Evolutionary conservation across 1,140 invertebrate genomes (phyloP).

Genomic region (Bathynomus jamesi): DNA sequence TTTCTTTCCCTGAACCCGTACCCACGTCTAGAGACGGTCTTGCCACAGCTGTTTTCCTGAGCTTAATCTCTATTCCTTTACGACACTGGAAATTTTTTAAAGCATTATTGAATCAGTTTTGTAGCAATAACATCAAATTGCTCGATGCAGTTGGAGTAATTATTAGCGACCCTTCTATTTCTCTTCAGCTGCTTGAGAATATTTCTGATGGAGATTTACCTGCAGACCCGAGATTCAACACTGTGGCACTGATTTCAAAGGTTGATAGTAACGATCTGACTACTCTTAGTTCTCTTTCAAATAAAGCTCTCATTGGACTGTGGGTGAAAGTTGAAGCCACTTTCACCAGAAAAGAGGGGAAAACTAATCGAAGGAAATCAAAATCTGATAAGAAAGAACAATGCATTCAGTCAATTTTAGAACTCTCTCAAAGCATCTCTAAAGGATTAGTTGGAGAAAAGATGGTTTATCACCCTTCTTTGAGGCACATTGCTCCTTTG

Average conservation of each 20-base stretch:
- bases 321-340: background rate
- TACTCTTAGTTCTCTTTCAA: background rate
- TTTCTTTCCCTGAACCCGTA: too few species aligned
- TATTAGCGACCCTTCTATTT: background rate
- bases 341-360: too few species aligned
- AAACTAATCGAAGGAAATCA: too few species aligned
- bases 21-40: too few species aligned
- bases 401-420: constrained; percentile 19
- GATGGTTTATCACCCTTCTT: constrained; percentile 11
- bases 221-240: background rate
- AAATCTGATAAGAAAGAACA: too few species aligned
- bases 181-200: background rate
- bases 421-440: constrained; percentile 19
- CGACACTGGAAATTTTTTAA: background rate
- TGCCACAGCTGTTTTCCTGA: background rate
- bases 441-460: constrained; percentile 15
- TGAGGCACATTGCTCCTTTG: constrained; percentile 11
- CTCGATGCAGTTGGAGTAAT: background rate
- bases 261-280: background rate
- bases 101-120: background rate
- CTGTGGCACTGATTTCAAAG: background rate
- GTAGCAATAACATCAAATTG: background rate
- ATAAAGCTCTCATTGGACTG: background rate
- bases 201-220: background rate
- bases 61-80: background rate